phyloP scores from a whole-genome alignment of 1,140 invertebrate genomes.

The Calephelis nemesis region DNA sequence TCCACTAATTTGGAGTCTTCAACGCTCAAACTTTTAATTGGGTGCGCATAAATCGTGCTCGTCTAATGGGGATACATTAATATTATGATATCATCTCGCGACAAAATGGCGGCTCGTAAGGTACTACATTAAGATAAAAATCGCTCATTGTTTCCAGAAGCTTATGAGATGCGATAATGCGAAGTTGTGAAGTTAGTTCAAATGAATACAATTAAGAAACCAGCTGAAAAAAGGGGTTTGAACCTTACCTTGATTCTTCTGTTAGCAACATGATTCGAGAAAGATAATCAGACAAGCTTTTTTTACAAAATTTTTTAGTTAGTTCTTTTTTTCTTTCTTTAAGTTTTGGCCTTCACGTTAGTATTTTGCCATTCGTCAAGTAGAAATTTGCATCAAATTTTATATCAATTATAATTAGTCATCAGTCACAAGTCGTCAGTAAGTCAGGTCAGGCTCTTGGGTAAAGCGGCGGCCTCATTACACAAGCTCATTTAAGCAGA shows the following conservation, averaged over 20 bases:
- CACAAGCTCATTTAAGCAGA: no score
- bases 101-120: constrained; percentile 57
- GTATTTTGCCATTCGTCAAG: no score
- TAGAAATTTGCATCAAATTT: no score
- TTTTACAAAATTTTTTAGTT: no score
- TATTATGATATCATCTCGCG: constrained; percentile 46
- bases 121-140: constrained; percentile 61
- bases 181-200: constrained; percentile 20
- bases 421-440: no score
- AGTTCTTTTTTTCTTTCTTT: no score
- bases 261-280: background rate
- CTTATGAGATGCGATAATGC: constrained; percentile 36
- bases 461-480: no score
- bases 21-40: constrained; percentile 75
- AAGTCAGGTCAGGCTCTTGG: no score
- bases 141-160: constrained; percentile 66
- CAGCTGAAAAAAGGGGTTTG: constrained; percentile 4
- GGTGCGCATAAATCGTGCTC: constrained; percentile 65
- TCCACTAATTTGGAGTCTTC: constrained; percentile 76
- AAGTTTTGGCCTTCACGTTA: no score
- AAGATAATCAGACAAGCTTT: background rate
- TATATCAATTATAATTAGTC: no score
- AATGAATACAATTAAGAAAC: constrained; percentile 26
- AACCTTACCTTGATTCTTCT: background rate
- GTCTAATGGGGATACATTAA: constrained; percentile 68